phyloP scores from a whole-genome alignment of 2,888 invertebrate species.

The Philopedon plagiatum region DNA sequence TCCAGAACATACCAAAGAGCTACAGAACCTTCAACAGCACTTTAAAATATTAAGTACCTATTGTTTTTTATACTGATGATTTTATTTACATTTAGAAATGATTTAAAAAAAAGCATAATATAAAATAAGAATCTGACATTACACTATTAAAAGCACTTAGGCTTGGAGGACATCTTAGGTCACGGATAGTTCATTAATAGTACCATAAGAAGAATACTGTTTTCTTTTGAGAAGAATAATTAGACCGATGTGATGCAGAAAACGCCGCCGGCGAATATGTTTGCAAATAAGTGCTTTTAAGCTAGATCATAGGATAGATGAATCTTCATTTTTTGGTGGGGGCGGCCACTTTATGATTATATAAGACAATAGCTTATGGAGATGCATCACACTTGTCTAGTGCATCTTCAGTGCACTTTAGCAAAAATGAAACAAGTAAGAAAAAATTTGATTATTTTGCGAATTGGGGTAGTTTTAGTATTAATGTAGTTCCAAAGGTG shows the following conservation, averaged over 20 bases:
- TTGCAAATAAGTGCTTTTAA: slow-evolving; percentile 46
- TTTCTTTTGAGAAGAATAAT: slow-evolving; percentile 36
- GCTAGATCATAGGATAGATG: slow-evolving; percentile 40
- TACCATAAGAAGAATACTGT: neutral
- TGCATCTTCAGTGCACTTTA: slow-evolving; percentile 46
- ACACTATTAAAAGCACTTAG: slow-evolving; percentile 17
- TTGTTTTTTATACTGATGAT: no score
- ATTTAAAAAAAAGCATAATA: slow-evolving; percentile 8
- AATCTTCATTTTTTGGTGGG: slow-evolving; percentile 45
- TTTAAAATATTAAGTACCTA: no score
- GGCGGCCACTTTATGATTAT: slow-evolving; percentile 41
- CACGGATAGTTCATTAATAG: slow-evolving; percentile 25
- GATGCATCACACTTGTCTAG: slow-evolving; percentile 40
- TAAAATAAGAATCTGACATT: slow-evolving; percentile 24
- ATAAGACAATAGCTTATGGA: slow-evolving; percentile 42
- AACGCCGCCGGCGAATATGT: slow-evolving; percentile 39
- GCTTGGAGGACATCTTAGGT: slow-evolving; percentile 30
- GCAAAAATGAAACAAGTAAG: slow-evolving; percentile 47
- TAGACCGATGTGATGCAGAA: slow-evolving; percentile 43
- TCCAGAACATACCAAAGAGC: no score
- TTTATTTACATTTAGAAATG: neutral
- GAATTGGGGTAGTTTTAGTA: neutral
- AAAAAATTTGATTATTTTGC: slow-evolving; percentile 15
- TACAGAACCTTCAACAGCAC: no score
- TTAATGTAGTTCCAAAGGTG: neutral